Conservation (phyloP, 2,888 invertebrate genomes). For the Hypena proboscidalis region DNA sequence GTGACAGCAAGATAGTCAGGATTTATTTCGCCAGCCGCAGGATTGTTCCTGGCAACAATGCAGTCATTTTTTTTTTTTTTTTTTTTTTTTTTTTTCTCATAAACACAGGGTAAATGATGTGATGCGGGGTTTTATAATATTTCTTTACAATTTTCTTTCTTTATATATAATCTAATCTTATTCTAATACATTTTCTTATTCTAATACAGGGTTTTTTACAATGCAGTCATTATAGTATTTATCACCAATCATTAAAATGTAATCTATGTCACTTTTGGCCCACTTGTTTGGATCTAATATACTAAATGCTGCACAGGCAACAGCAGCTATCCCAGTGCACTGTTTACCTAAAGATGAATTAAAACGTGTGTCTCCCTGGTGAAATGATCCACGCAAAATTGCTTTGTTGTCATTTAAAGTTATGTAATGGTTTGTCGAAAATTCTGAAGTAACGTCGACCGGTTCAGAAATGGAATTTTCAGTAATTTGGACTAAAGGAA, state of each 20-base stretch:
- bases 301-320: conserved; percentile 23
- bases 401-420: background rate
- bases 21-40: conserved; percentile 9
- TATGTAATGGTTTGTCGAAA: background rate
- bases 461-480: background rate
- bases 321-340: conserved; percentile 29
- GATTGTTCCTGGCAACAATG: conserved; percentile 9
- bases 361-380: conserved; percentile 29
- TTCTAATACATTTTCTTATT: too few species aligned
- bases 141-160: too few species aligned
- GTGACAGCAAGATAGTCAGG: conserved; percentile 12
- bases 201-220: too few species aligned
- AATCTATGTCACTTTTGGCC: conserved; percentile 15
- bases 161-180: too few species aligned
- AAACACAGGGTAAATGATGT: too few species aligned
- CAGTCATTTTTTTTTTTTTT: too few species aligned
- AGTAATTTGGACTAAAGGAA: background rate
- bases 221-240: conserved; percentile 8
- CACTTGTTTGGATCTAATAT: conserved; percentile 10
- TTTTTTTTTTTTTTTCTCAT: too few species aligned
- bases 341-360: conserved; percentile 25
- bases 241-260: conserved; percentile 16
- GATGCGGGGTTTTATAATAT: too few species aligned
- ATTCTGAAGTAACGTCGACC: background rate
- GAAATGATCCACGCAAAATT: conserved; percentile 28